Evolutionary conservation across 2,888 invertebrate genomes (phyloP).

Genomic region (Homarus gammarus): DNA sequence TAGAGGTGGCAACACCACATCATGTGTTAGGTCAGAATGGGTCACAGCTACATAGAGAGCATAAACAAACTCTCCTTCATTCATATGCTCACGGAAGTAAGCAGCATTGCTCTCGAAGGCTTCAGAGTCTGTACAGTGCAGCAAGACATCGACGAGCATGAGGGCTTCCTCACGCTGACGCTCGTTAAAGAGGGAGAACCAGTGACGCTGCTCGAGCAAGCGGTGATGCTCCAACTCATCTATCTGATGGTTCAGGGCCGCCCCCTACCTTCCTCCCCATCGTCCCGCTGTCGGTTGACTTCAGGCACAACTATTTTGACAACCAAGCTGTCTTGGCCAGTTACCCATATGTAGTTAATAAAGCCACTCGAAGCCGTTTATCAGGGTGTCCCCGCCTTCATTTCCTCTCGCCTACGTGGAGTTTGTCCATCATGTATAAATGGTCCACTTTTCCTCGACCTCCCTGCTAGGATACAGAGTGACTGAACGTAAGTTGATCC

Average conservation of each 20-base stretch:
- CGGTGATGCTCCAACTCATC: constrained; percentile 82
- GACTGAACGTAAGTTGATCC: too few species aligned
- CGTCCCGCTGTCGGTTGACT: too few species aligned
- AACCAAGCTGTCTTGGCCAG: too few species aligned
- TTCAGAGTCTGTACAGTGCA: constrained; percentile 86
- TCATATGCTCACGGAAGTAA: constrained; percentile 83
- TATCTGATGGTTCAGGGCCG: constrained; percentile 83
- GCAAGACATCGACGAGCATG: constrained; percentile 85
- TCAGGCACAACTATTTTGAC: too few species aligned
- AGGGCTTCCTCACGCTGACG: constrained; percentile 84
- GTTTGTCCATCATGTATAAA: too few species aligned
- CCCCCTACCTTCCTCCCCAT: too few species aligned
- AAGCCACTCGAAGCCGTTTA: too few species aligned
- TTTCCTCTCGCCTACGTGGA: too few species aligned
- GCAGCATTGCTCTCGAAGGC: constrained; percentile 86
- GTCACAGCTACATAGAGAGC: constrained; percentile 82
- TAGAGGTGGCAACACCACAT: constrained; percentile 84
- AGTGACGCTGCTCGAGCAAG: constrained; percentile 82
- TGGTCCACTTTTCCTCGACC: too few species aligned
- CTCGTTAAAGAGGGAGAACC: constrained; percentile 84
- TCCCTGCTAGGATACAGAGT: too few species aligned
- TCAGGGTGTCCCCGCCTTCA: too few species aligned
- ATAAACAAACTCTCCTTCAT: constrained; percentile 85
- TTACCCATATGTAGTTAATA: too few species aligned
- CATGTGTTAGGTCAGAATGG: constrained; percentile 80